Evolutionary conservation across 2,797 vertebrate genomes (phyloP), one percentile per base, ranked within the genome.

Genomic region (Euthynnus affinis): DNA sequence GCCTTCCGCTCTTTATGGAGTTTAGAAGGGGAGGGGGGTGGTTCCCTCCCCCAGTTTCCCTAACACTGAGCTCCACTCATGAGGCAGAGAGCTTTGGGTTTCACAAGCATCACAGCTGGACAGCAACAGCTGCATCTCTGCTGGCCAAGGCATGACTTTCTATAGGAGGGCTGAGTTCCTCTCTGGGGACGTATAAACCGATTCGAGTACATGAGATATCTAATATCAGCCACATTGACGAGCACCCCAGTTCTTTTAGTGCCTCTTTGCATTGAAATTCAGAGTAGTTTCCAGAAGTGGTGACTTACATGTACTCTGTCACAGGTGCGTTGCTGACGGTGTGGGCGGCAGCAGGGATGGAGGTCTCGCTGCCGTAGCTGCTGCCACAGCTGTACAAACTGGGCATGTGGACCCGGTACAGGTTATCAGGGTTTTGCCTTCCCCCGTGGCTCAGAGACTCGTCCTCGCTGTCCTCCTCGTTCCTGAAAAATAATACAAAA

Each of bases 271-370:
- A n/a, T 17, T 61, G 6, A 42, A 25, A 32, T 70, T 9, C 17
- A 40, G 9, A 25, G 23, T 0, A 1, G 40, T 20, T 9, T 22
- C 6, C 20, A 9, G 2, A 14, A 15, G 63, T 6, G 56, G 27
- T 52, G 69, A 96, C 98, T 96, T 93, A 99, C 98, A 99, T 99
- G 96, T 99, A 99, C 91, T 99, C 98, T 0, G 98, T 99, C 88
- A 99, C 98, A 0, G 98, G 98, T 10, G 98, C 98, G 17, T 99
- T 99, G 96, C 97, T 99, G 96, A 99, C 98, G 0, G 98, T 99
- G 94, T 99, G 98, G 13, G 98, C 98, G 0, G 98, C 96, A 0
- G 98, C 97, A 0, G 97, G 98, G 83, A 99, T 97, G 95, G 98
- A 99, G 88, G 96, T 96, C 93, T 99, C 98, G 5, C 98, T 99